These are phyloP conservation scores for Polylopha cassiicola DNA, from an alignment of 2,888 invertebrate species.

Conservation along the genomic window DNA sequence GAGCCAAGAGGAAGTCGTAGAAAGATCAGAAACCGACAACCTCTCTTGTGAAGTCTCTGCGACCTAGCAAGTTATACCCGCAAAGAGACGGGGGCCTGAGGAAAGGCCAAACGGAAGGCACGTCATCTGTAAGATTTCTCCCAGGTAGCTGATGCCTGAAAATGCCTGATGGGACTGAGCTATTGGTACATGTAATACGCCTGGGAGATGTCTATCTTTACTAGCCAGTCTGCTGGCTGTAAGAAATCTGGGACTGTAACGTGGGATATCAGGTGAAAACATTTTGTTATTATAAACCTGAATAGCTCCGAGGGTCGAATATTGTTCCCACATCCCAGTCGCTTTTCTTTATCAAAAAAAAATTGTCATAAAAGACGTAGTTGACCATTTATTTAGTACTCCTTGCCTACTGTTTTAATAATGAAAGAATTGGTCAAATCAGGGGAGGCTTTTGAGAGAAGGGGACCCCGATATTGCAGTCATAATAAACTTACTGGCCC, in stretches of 20 bases:
- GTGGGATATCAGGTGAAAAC: neutral
- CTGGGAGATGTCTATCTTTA: slow-evolving; percentile 19
- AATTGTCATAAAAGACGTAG: neutral
- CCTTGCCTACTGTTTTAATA: no score
- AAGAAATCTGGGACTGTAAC: neutral
- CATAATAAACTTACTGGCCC: neutral
- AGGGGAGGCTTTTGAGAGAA: neutral
- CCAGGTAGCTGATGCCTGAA: slow-evolving; percentile 13
- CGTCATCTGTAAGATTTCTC: slow-evolving; percentile 9
- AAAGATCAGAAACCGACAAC: no score
- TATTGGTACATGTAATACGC: slow-evolving; percentile 18
- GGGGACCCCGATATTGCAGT: neutral
- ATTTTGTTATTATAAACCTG: neutral
- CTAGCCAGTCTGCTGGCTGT: slow-evolving; percentile 3
- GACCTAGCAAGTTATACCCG: slow-evolving; percentile 27
- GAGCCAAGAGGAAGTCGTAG: no score
- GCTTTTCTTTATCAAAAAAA: neutral
- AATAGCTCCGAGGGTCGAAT: neutral
- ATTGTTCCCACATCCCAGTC: neutral
- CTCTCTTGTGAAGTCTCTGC: no score
- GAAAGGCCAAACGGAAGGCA: slow-evolving; percentile 20
- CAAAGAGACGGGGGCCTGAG: slow-evolving; percentile 11
- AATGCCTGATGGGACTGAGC: slow-evolving; percentile 6
- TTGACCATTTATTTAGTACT: no score
- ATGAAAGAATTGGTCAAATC: no score